These are phyloP conservation scores for Anarhynchus alexandrinus DNA, from an alignment of 2,113 vertebrate genomes.

Conservation along the genomic window DNA sequence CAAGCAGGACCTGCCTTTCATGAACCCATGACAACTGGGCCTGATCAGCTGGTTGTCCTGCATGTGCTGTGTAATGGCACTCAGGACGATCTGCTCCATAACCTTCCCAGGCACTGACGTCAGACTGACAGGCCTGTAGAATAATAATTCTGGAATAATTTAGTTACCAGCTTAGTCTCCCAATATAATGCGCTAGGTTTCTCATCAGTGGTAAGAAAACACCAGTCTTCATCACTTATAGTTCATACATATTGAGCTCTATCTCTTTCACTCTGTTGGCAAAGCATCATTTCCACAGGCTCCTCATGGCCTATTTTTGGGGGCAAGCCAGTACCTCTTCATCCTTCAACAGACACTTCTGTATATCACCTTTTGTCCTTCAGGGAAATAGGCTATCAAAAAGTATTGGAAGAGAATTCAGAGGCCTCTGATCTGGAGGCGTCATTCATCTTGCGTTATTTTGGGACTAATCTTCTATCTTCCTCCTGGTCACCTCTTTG, in stretches of 20 bases:
- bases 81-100: too few relatives aligned
- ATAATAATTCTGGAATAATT: neutral
- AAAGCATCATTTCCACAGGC: neutral
- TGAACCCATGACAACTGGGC: too few relatives aligned
- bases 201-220: neutral
- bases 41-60: too few relatives aligned
- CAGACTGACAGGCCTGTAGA: too few relatives aligned
- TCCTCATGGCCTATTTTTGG: neutral
- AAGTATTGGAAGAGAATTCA: neutral
- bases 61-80: too few relatives aligned
- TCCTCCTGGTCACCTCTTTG: neutral
- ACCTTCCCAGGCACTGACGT: too few relatives aligned
- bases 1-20: too few relatives aligned
- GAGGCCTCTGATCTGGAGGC: neutral
- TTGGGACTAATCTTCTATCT: neutral
- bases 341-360: neutral
- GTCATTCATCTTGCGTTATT: neutral
- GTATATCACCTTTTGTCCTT: neutral
- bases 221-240: neutral
- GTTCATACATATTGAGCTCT: neutral
- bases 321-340: neutral
- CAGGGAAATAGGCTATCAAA: neutral
- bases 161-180: neutral
- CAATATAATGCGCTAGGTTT: neutral
- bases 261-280: neutral